Evolutionary conservation across 2,797 vertebrate species (phyloP), one percentile per base, ranked within the genome.

Genomic region (Syngnathus rostellatus): DNA sequence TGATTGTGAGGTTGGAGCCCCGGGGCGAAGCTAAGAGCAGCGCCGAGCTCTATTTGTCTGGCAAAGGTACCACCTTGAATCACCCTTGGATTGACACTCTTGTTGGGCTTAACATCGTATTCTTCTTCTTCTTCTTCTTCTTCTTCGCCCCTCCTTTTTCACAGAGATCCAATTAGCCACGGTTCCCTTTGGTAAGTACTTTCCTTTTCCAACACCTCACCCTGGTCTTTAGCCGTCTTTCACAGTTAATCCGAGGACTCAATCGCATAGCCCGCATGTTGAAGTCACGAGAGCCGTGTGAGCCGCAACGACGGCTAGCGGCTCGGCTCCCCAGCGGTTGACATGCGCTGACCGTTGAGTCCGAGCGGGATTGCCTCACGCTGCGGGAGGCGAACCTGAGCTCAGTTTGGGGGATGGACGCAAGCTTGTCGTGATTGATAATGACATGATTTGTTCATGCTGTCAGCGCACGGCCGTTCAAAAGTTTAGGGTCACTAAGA

Each of bases 11-110:
- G 71, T 90, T 98, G 86, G 95, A 98, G 79, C 95, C 96, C 77
- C 91, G 95, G 87, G 97, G 97, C 71, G 97, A 99, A 88, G 97
- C 95, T 65, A 96, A 95, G 91, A 99, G 97, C 87, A 96, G 95
- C 69, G 97, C 97, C 83, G 97, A 99, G 79, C 92, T 99, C 80
- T 98, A 97, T 83, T 89, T 99, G 65, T 95, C 95, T 77, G 94
- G 93, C 59, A 98, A 99, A 99, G 97, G 94, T 82, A 78, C 74
- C 11, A 82, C 76, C 61, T 83, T 51, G 1, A 5, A 31, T 25
- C 12, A 31, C 54, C 11, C 54, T 43, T 23, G 5, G 60, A 62
- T 23, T 25, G 6, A 45, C 41, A 8, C 31, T 16, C 60, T 45
- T 23, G n/a, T 45, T 23, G 40, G 25, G 6, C 39, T 59, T 59